These are phyloP conservation scores for Toxotes chatareus DNA, from an alignment of 2,113 vertebrate species.

Conservation along the genomic window DNA sequence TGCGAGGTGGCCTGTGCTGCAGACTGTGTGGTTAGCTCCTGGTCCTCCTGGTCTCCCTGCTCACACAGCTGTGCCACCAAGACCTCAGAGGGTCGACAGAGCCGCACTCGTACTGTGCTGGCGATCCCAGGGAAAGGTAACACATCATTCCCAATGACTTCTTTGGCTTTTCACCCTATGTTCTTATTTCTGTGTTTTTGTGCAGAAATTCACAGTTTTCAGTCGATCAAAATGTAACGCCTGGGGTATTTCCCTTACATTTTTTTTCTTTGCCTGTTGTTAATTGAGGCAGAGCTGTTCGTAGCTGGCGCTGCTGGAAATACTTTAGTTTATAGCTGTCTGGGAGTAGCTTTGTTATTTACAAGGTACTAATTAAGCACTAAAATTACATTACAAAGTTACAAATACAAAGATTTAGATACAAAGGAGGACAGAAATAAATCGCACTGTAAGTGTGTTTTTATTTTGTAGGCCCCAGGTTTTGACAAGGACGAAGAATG, in stretches of 20 bases:
- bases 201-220: neutral
- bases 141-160: neutral
- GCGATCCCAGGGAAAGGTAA: constrained; percentile 92
- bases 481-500: neutral
- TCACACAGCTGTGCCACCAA: constrained; percentile 93
- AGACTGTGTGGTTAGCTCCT: constrained; percentile 91
- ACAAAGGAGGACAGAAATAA: neutral
- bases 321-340: neutral
- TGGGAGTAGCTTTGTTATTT: neutral
- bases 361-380: neutral
- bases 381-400: neutral
- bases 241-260: too few relatives aligned
- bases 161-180: neutral
- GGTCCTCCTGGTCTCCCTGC: constrained; percentile 93
- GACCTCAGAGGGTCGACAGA: constrained; percentile 90
- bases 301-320: too few relatives aligned
- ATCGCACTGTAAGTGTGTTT: neutral
- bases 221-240: too few relatives aligned
- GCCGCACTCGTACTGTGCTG: constrained; percentile 88
- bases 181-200: neutral
- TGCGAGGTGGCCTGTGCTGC: constrained; percentile 90
- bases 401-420: neutral
- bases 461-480: neutral
- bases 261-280: neutral
- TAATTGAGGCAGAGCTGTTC: neutral